phyloP scores from a whole-genome alignment of 2,888 invertebrate species.

The Xylocampa areola region DNA sequence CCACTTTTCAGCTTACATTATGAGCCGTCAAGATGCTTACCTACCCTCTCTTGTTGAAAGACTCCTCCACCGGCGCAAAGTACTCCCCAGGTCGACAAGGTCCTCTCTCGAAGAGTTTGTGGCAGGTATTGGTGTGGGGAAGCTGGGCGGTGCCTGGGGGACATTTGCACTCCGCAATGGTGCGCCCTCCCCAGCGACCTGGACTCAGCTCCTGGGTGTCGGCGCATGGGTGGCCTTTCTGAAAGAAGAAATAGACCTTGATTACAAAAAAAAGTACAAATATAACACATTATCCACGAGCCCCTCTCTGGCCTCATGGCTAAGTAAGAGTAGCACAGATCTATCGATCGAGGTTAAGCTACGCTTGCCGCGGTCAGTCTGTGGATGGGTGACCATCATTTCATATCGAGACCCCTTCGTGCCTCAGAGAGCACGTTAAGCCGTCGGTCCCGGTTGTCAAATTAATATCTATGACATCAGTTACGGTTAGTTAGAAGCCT shows the following conservation, averaged over 20 bases:
- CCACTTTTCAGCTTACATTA: conserved; percentile 49
- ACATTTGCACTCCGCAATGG: conserved; percentile 94
- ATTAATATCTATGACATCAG: no score
- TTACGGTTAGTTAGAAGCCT: no score
- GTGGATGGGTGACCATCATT: no score
- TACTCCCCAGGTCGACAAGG: conserved; percentile 93
- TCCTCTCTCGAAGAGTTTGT: conserved; percentile 93
- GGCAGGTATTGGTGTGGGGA: conserved; percentile 92
- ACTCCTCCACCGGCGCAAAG: conserved; percentile 92
- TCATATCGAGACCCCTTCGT: no score
- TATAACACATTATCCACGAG: no score
- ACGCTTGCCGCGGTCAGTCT: no score
- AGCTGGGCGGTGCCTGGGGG: conserved; percentile 94
- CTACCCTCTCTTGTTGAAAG: conserved; percentile 88
- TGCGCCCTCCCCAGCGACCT: conserved; percentile 86
- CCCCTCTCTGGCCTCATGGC: no score
- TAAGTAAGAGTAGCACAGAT: no score
- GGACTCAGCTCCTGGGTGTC: conserved; percentile 95
- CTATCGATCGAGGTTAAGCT: no score
- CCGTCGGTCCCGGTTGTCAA: no score
- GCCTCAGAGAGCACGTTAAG: no score
- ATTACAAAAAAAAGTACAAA: background rate
- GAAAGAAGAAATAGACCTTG: conserved; percentile 63
- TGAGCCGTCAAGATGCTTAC: conserved; percentile 76
- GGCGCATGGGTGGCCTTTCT: conserved; percentile 94